phyloP scores from a whole-genome alignment of 2,888 invertebrate genomes.

The Nasonia oneida region DNA sequence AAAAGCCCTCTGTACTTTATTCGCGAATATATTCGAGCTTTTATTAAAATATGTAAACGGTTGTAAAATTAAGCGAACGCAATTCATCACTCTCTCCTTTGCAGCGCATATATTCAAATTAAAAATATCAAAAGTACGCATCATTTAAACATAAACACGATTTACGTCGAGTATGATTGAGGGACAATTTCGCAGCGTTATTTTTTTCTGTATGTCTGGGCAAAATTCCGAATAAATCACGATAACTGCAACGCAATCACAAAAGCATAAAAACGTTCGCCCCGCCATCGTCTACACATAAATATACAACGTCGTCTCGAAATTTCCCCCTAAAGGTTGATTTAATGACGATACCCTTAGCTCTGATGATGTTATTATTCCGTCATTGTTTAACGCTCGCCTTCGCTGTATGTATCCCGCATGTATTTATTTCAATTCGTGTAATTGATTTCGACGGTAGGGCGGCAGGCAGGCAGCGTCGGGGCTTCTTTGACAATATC shows the following conservation, averaged over 20 bases:
- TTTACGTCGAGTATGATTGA: background rate
- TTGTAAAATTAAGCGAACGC: background rate
- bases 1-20: background rate
- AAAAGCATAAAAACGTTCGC: background rate
- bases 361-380: background rate
- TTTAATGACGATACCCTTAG: background rate
- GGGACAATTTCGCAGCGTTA: background rate
- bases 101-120: background rate
- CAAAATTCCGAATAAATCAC: background rate
- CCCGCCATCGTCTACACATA: too few relatives aligned
- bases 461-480: background rate
- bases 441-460: constrained; percentile 51
- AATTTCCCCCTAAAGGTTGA: background rate
- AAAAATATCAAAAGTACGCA: background rate
- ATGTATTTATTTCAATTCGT: constrained; percentile 52
- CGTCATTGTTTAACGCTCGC: background rate
- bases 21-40: background rate
- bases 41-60: background rate
- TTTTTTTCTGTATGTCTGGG: background rate
- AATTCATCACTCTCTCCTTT: background rate
- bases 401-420: background rate
- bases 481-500: constrained; percentile 51
- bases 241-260: background rate
- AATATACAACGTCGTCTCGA: background rate
- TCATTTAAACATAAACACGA: background rate